Base-by-base conservation (phyloP, 1,140 invertebrate species). In the Bombus fervidus region DNA sequence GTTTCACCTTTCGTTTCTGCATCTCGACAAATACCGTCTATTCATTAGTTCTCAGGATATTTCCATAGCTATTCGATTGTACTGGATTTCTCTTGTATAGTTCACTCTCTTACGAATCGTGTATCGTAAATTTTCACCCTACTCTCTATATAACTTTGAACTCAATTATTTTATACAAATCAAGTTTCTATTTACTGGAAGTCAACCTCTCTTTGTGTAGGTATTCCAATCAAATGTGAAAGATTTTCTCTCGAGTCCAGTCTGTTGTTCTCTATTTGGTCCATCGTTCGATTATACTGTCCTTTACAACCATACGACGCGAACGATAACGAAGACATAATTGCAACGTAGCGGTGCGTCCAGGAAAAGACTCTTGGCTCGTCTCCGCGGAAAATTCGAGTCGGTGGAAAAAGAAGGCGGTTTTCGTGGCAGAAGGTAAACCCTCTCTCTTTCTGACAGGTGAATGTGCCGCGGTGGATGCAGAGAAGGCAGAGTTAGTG, bases 371-470 rank as follows among this genome's bases (percentile, higher is more conserved):
- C n/a, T 62, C 53, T 47, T 31, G 84, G 43, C 31, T 68, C 22
- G 78, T 68, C 25, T 72, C 71, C 71, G 68, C 37, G 77, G 72
- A 80, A 90, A 90, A 90, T 90, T 76, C 83, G 75, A 83, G 76
- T 39, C 78, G 82, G 64, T 76, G 78, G 74, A 90, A 89, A 86
- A 74, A 83, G 87, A 43, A 71, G 73, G 69, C 9, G 68, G 31
- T 68, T 84, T 81, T 81, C 68, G 80, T 43, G 53, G 31, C 34
- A 22, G 39, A 74, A 47, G 34, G 59, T 2, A 47, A 25, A 18
- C 25, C 25, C 8, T 73, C 25, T 73, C 74, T 87, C 73, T 81
- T 85, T 86, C 74, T 77, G 76, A 57, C 72, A 84, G 87, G 76
- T 81, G 85, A n/a, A 62, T 62, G 59, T n/a, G 77, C 68, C 78